These are phyloP conservation scores for Mormyrus iriodes DNA, from an alignment of 2,113 vertebrate genomes.

Conservation along the genomic window DNA sequence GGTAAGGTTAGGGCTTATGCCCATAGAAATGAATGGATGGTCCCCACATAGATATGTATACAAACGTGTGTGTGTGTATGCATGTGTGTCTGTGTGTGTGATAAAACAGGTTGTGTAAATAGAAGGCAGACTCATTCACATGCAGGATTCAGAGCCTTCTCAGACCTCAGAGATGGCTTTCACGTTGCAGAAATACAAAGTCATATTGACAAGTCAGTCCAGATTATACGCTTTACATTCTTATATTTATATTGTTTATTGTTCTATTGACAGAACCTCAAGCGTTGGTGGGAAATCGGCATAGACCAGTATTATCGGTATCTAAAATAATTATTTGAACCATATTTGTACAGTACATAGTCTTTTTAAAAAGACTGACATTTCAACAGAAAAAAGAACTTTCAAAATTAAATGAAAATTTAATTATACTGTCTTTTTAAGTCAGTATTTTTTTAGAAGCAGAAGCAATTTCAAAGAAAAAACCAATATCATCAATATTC, in stretches of 20 bases:
- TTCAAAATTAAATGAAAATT: neutral
- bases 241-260: conserved; percentile 1
- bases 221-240: neutral
- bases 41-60: neutral
- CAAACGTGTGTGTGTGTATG: neutral
- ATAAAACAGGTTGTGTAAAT: neutral
- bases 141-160: neutral
- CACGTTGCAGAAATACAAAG: neutral
- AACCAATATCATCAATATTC: neutral
- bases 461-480: neutral
- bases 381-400: conserved; percentile 9
- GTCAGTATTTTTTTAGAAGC: neutral
- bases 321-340: neutral
- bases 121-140: neutral
- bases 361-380: conserved; percentile 12
- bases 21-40: neutral
- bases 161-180: neutral
- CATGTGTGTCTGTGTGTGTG: neutral
- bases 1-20: neutral
- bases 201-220: neutral
- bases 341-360: neutral
- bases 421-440: conserved; percentile 1
- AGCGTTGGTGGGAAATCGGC: neutral
- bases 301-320: neutral
- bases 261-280: neutral